Conservation (phyloP, 2,888 invertebrate genomes). For the Hartigia nigra region DNA sequence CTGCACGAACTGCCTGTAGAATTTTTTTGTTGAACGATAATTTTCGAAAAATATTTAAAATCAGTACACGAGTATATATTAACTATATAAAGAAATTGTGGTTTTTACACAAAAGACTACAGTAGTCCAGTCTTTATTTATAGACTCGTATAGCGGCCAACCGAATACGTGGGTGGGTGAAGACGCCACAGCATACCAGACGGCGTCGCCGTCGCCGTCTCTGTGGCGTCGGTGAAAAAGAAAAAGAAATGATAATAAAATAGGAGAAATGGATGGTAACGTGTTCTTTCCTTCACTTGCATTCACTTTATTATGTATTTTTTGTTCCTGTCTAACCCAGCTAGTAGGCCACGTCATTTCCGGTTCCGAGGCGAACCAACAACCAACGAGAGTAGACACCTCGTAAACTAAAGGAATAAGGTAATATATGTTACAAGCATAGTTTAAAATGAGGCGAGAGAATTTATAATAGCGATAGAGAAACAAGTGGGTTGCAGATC, state of each 20-base stretch:
- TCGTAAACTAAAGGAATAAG: background rate
- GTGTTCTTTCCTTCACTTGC: background rate
- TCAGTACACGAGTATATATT: background rate
- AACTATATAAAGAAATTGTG: background rate
- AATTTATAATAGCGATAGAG: background rate
- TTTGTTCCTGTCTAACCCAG: background rate
- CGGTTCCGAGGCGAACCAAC: background rate
- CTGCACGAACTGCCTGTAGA: background rate
- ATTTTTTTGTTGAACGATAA: background rate
- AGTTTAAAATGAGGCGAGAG: background rate
- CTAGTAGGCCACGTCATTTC: background rate
- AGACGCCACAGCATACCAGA: background rate
- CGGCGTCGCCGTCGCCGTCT: constrained; percentile 14
- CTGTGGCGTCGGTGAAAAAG: background rate
- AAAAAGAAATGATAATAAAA: background rate
- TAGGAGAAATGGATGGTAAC: background rate
- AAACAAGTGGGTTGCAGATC: background rate
- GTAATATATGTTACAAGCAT: background rate
- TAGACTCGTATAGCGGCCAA: constrained; percentile 17
- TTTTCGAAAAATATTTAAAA: background rate
- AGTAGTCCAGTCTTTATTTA: constrained; percentile 15
- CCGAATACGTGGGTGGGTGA: constrained; percentile 21
- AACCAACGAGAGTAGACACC: background rate
- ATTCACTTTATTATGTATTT: background rate
- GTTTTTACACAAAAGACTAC: background rate